These are phyloP conservation scores for Siniperca knerii DNA, from an alignment of 2,113 vertebrate species.

Conservation along the genomic window DNA sequence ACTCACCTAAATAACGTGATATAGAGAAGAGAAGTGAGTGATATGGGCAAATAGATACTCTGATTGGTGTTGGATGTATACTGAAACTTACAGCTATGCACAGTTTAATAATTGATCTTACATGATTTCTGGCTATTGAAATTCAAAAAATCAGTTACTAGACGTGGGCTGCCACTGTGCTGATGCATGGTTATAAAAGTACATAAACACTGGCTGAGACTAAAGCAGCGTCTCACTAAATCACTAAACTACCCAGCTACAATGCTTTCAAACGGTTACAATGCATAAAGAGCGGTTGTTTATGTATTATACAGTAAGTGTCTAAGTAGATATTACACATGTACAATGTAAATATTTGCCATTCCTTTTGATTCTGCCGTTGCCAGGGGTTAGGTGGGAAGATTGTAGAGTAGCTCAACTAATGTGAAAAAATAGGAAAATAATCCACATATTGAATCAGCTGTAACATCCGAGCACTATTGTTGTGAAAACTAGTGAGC, in stretches of 20 bases:
- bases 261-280: neutral
- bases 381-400: no score
- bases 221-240: neutral
- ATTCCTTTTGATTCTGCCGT: neutral
- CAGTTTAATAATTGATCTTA: no score
- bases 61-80: no score
- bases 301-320: neutral
- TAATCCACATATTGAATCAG: neutral
- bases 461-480: neutral
- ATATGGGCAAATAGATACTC: neutral
- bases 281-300: neutral
- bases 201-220: neutral
- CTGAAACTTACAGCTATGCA: no score
- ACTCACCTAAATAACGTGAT: neutral
- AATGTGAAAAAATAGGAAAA: neutral
- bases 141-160: neutral
- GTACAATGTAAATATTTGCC: neutral
- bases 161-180: neutral
- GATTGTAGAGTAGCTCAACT: neutral
- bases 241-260: neutral
- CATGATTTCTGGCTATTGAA: no score
- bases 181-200: neutral
- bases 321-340: neutral
- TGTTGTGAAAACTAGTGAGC: neutral
- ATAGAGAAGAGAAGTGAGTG: neutral